Evolutionary conservation across 1,140 invertebrate genomes (phyloP).

Genomic region (Pygmarrhopalites habei): DNA sequence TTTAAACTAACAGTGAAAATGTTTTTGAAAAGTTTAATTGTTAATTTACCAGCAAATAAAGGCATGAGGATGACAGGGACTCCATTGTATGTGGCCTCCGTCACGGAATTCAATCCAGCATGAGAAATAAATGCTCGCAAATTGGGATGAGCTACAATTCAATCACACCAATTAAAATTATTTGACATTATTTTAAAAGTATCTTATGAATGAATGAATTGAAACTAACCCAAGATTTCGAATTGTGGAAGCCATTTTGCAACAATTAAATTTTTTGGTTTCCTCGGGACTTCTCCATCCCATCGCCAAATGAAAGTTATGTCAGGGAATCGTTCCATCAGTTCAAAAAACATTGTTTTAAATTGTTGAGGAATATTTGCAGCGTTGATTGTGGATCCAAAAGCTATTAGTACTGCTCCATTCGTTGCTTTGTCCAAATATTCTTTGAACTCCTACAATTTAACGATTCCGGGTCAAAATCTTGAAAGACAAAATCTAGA

Average conservation of each 20-base stretch:
- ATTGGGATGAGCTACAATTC: conserved; percentile 61
- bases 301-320: conserved; percentile 27
- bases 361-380: neutral
- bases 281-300: neutral
- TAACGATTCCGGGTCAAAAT: too few relatives aligned
- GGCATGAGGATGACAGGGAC: conserved; percentile 53
- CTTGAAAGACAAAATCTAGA: too few relatives aligned
- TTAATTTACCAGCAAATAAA: neutral
- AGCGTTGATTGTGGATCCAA: conserved; percentile 22
- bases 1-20: too few relatives aligned
- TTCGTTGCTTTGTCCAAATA: conserved; percentile 25
- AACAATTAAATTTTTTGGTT: conserved; percentile 22
- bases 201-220: too few relatives aligned
- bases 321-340: conserved; percentile 17
- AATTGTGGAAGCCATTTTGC: conserved; percentile 69
- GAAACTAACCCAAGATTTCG: conserved; percentile 58
- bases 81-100: conserved; percentile 70
- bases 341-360: conserved; percentile 17
- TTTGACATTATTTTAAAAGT: too few relatives aligned
- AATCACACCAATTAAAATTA: too few relatives aligned
- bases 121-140: conserved; percentile 71
- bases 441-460: conserved; percentile 18
- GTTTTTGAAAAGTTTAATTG: too few relatives aligned
- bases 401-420: conserved; percentile 30
- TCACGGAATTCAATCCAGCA: conserved; percentile 68